Evolutionary conservation across 1,140 invertebrate species (phyloP), one percentile per base, ranked within the genome.

Genomic region (Diorhabda sublineata): DNA sequence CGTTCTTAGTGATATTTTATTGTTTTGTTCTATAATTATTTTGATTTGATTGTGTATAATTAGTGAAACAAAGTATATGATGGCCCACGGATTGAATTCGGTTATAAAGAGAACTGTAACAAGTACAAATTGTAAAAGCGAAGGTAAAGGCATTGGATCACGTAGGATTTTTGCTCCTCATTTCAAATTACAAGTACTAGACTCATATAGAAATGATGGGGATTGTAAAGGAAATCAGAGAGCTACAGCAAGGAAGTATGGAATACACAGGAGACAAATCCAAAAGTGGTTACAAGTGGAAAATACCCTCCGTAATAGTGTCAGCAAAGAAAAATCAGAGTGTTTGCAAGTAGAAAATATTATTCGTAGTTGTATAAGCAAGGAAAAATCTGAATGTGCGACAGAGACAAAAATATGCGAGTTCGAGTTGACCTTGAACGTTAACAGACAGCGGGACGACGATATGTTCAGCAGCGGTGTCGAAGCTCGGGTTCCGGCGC

Each of bases 251-350:
- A 86, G 92, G 69, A 94, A 95, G 80, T 94, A 93, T 78, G 90
- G 91, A 11, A 94, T 94, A 63, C 92, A 94, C 78, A 85, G 92
- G 8, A 84, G 92, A 43, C 92, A 94, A 80, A 93, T 95, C 65
- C 92, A 94, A 80, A 94, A 95, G 84, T 95, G 92, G 92, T 80
- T 95, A 66, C 92, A 93, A 81, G 91, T 89, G 73, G 91, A 94
- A 79, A 87, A 87, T 45, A 88, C 88, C 75, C 81, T 94, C 52
- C 84, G 90, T 73, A 90, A 87, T 61, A 88, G 87, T 64, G 87
- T 90, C 62, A 74, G 75, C 72, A 78, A 81, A 72, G 65, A 79
- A 75, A 9, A 71, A 75, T 66, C 67, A 3, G 72, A 70, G 42
- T 95, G 92, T 92, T 79, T 94, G 66, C 92, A 93, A 81, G 91